Evolutionary conservation across 2,888 invertebrate species (phyloP).

Genomic region (Lacanobia wlatinum): DNA sequence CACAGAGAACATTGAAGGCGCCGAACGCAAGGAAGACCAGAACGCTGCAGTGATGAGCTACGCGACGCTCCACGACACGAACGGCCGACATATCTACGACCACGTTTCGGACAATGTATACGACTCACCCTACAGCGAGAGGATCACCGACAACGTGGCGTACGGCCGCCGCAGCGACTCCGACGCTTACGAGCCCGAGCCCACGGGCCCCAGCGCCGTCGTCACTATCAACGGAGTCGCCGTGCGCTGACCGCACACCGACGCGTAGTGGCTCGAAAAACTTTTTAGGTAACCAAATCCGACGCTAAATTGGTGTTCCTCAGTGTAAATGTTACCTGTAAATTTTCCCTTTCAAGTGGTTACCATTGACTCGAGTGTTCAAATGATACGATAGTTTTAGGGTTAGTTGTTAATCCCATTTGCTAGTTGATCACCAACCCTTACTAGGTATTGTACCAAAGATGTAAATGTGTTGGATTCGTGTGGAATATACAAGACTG

Average conservation of each 20-base stretch:
- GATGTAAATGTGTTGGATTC: conserved; percentile 89
- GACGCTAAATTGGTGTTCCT: conserved; percentile 68
- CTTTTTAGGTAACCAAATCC: conserved; percentile 69
- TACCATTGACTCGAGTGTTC: conserved; percentile 74
- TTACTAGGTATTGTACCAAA: conserved; percentile 89
- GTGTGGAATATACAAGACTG: conserved; percentile 71
- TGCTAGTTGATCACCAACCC: conserved; percentile 77
- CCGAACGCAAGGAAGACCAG: conserved; percentile 96
- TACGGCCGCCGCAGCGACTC: conserved; percentile 87
- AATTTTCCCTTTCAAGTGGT: conserved; percentile 63
- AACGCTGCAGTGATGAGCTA: conserved; percentile 97
- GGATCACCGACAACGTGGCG: conserved; percentile 84
- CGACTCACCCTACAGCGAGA: conserved; percentile 94
- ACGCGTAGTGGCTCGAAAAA: conserved; percentile 53
- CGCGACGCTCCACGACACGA: conserved; percentile 94
- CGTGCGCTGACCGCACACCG: conserved; percentile 91
- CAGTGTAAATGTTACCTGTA: conserved; percentile 67
- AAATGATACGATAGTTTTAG: conserved; percentile 75
- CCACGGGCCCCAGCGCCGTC: conserved; percentile 90
- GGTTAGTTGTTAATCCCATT: conserved; percentile 61
- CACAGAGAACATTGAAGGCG: conserved; percentile 96
- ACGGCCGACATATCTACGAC: conserved; percentile 89
- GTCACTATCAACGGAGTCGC: conserved; percentile 97
- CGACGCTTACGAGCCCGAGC: conserved; percentile 92
- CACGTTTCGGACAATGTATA: conserved; percentile 93